Percentiles rank a stretch among this genome's conserved stretches.
phyloP scores from a whole-genome alignment of 2,888 invertebrate genomes.

The Spicauda simplicius region DNA sequence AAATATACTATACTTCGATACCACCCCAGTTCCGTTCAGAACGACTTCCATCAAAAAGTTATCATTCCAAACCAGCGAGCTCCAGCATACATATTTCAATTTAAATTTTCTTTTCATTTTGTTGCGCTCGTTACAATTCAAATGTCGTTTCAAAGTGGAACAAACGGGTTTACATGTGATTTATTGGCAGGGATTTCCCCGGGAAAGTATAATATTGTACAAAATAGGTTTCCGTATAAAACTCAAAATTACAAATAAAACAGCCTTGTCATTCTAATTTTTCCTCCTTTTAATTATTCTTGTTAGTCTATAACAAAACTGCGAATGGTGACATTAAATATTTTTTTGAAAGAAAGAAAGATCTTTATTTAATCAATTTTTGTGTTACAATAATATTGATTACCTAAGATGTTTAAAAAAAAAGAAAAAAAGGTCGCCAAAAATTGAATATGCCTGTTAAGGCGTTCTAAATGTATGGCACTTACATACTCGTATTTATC shows the following conservation, averaged over 20 bases:
- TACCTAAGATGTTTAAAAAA: no score
- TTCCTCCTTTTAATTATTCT: no score
- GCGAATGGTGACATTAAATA: no score
- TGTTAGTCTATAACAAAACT: no score
- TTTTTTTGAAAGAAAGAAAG: no score
- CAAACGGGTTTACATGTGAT: slow-evolving; percentile 19
- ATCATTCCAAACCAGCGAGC: not conserved
- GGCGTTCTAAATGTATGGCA: no score
- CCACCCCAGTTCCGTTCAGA: not conserved
- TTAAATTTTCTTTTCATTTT: slow-evolving; percentile 22
- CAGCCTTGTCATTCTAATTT: no score
- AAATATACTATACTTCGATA: not conserved
- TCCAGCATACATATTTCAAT: slow-evolving; percentile 11
- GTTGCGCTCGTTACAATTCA: slow-evolving; percentile 24
- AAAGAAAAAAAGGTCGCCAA: no score
- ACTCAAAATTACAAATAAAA: not conserved
- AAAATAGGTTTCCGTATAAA: not conserved
- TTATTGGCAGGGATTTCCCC: slow-evolving; percentile 5
- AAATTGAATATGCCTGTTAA: no score
- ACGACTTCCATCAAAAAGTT: slow-evolving; percentile 4
- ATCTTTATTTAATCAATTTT: no score
- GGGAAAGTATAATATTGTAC: not conserved
- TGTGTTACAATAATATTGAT: no score
- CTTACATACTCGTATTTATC: no score
- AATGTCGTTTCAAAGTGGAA: slow-evolving; percentile 18